Evolutionary conservation across 2,113 vertebrate genomes (phyloP).

Genomic region (rabbit (Oryctolagus cuniculus)): mOryCun1.1 NC_091445.1:10589001-10589500

Average conservation of each 20-base stretch:
- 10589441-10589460: constrained; percentile 42
- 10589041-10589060: background rate
- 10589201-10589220: background rate
- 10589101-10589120: background rate
- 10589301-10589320: background rate
- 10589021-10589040: background rate
- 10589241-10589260: constrained; percentile 25
- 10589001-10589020: background rate
- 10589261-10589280: background rate
- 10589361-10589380: constrained; percentile 12
- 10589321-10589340: background rate
- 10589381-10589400: background rate
- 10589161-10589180: background rate
- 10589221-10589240: background rate
- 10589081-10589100: background rate
- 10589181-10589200: background rate
- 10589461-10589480: constrained; percentile 2
- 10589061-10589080: background rate
- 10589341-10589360: constrained; percentile 25
- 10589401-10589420: background rate
- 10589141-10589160: constrained; percentile 11
- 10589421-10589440: constrained; percentile 20
- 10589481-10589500: background rate
- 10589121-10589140: background rate
- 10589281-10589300: background rate